Evolutionary conservation across 2,113 vertebrate genomes (phyloP), one percentile per base, ranked within the genome.

Genomic region (Eleginops maclovinus): DNA sequence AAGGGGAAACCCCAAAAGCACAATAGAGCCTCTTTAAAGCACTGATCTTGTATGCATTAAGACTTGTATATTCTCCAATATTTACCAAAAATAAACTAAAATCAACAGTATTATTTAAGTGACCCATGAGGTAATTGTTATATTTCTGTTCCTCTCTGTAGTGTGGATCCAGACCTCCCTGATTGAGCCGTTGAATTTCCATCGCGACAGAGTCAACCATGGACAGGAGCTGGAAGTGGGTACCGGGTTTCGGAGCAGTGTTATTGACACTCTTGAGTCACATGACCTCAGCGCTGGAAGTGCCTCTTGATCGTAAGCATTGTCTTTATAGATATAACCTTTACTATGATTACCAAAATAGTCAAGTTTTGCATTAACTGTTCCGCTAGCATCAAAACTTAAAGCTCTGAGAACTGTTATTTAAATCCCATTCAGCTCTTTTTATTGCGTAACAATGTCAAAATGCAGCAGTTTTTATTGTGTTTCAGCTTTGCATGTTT

Each of bases 241-340:
- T 82, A 78, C 78, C 87, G 79, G 83, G 89, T 86, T 91, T 91
- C 54, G 90, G 89, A 88, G 92, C 84, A 84, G 83, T 91, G 76
- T 85, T 98, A 72, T 41, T 97, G 87, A 79, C 97, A 72, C 88
- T 97, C 87, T 82, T 97, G 84, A 94, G 95, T 94, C 95, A 96
- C 89, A 77, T 95, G 88, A 93, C 96, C 76, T 91, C 94, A 81
- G 96, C 96, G 6, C 87, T 99, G 89, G 97, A 99, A 83, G 98
- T 99, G 85, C 98, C 97, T 92, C 97, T 98, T 82, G 97, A 99
- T 93, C 94, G 98, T 99, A 95, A 98, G 98, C 95, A 92, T 81
- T 54, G 9, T 12, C 11, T 36, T 44, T 12, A 50, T 59, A 24
- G 28, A 19, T 31, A 73, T 7, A 36, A 59, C 11, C 21, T 40